Base-by-base conservation (phyloP, 2,113 vertebrate genomes). In the Elephantulus edwardii region DNA sequence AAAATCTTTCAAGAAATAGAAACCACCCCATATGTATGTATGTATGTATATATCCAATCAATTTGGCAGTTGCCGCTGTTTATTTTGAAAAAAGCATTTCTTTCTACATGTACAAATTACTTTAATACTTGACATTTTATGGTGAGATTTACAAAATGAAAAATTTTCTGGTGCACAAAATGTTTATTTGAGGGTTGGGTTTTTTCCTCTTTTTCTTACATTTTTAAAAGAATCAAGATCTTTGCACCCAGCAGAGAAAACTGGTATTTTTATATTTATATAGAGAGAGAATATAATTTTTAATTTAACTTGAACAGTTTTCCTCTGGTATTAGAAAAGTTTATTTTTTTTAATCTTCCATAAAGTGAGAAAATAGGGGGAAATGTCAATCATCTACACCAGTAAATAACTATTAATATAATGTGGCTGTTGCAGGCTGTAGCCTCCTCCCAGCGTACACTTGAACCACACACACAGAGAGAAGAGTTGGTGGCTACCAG, bases 381-480 rank as follows among this genome's bases (percentile, higher is more conserved):
- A 96, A 98, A 98, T 97, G 96, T 97, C 98, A 97, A 97, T 96
- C 98, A 97, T 97, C 96, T 97, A 97, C 96, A 96, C 98, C 97
- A 97, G 97, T 98, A 98, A 98, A 98, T 98, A 98, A 97, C 97
- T 98, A 98, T 98, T 97, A 98, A 98, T 98, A 98, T 98, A 98
- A 98, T 97, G 97, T 74, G 35, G 93, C 93, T 91, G 56, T 89
- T 91, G 40, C 91, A 93, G 91, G 80, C 95, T 94, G 78, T 70
- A 71, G 78, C 92, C 85, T 84, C 95, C 97, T 96, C 95, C 95
- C 96, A 97, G 96, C 62, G 42, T 97, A 97, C 97, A 96, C 96
- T n/a, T 92, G 97, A 97, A 96, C 96, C 97, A 98, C 97, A 97
- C 97, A 2, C 97, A 95, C 86, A n/a, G 95, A 96, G 95, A 96